Base-by-base conservation (phyloP, 2,888 invertebrate genomes). In the Callyntrura guangdongensis region DNA sequence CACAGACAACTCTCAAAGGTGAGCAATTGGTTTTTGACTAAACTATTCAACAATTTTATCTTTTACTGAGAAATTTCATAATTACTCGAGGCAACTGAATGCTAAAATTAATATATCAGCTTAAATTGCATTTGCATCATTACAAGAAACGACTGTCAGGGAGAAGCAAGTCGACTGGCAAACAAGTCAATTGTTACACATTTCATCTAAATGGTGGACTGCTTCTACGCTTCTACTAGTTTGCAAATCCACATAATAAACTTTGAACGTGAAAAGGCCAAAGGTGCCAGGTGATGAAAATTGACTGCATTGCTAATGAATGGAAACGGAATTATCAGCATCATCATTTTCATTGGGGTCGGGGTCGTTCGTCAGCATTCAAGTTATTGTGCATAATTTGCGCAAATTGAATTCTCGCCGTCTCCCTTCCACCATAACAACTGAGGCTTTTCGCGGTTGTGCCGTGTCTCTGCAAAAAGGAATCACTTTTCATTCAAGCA, bases 401-500 rank as follows among this genome's bases (percentile, higher is more conserved):
- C 36, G 36, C n/a, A 36, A 81, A 81, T 59, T 81, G 56, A 81
- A 81, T 36, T 14, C 59, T 64, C 82, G 0, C 0, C 1, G 61
- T 69, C 45, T 45, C 45, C 6, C 69, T 17, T 17, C n/a, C 9
- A 22, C 64, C 9, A 5, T 6, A 25, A 8, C 36, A 64, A 6
- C 59, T 17, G 17, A 64, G 22, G 25, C n/a, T 22, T 64, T 64
- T 45, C 4, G n/a, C 17, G 5, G 36, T 20, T 45, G 3, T 25
- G 22, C 69, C 22, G 8, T n/a, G n/a, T 22, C 25, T 14, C 1
- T 36, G n/a, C 14, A n/a, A 36, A 25, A 77, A 77, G 27, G 53
- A 77, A 49, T 84, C 84, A 67, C 84, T 53, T 84, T 84, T 84
- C 61, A 83, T 83, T 83, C 20, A 67, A 67, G 61, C 12, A 53